Percentiles rank a stretch among this genome's conserved stretches.
Conservation (phyloP, 2,797 vertebrate species). For the Rhynchonycteris naso region DNA sequence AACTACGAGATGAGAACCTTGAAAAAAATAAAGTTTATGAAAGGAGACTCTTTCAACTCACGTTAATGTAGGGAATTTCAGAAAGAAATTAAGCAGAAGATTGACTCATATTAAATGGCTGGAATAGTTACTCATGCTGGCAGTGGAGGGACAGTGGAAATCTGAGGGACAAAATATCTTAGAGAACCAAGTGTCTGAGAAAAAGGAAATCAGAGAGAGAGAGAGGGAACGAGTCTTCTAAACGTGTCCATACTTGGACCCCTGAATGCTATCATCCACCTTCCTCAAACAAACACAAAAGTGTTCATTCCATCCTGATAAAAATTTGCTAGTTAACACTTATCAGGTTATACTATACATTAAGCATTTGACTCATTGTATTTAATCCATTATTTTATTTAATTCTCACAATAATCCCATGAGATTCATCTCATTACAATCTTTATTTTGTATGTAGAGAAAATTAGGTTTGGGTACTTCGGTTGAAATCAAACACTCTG, state of each 20-base stretch:
- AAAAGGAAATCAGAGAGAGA: not conserved
- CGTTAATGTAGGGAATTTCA: not conserved
- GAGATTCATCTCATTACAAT: not conserved
- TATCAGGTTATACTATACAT: not conserved
- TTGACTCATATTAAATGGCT: not conserved
- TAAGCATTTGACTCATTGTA: not conserved
- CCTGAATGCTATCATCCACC: not conserved
- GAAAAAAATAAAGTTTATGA: not conserved
- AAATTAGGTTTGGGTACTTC: not conserved
- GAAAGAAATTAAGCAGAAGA: not conserved
- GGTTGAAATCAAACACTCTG: not conserved
- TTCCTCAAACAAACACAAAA: not conserved
- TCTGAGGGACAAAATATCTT: fast-evolving
- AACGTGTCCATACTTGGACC: fast-evolving
- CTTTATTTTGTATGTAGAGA: not conserved
- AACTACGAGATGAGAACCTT: too few relatives aligned
- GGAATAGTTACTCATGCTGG: not conserved
- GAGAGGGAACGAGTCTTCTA: not conserved
- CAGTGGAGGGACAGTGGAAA: too few relatives aligned
- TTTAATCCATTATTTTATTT: not conserved
- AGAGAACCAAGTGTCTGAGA: not conserved
- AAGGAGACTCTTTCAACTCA: not conserved
- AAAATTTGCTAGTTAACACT: not conserved
- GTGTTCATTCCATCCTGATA: too few relatives aligned
- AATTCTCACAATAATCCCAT: not conserved